Percentiles rank a stretch among this genome's conserved stretches.
Evolutionary conservation across 92 coral and sea anemone species (phyloP).

Genomic region (Pocillopora meandrina): DNA sequence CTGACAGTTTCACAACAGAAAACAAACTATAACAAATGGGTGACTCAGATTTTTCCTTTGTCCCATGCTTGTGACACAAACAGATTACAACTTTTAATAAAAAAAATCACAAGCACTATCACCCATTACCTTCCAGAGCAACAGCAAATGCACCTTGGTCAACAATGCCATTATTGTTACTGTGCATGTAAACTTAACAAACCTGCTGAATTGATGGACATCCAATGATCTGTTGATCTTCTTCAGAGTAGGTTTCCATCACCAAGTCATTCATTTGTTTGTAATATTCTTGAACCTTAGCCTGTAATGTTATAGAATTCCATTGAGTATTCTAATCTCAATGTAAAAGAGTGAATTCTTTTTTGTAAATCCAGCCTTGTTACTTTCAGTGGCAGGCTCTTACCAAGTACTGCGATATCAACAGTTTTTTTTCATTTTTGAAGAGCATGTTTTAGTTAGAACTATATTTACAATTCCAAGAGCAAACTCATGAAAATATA

Average conservation of each 20-base stretch:
- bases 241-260: conserved; percentile 78
- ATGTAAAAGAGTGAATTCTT: not conserved
- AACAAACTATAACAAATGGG: no score
- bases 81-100: not conserved
- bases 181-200: not conserved
- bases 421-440: no score
- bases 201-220: conserved; percentile 99
- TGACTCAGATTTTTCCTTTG: not conserved
- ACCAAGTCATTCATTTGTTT: conserved; percentile 92
- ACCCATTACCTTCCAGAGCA: no score
- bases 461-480: no score
- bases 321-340: not conserved
- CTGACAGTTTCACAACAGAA: no score
- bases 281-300: conserved; percentile 93
- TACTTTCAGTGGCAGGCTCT: no score
- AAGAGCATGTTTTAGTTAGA: no score
- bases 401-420: no score
- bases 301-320: conserved; percentile 46
- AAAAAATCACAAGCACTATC: no score
- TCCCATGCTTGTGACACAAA: not conserved
- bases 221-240: conserved; percentile 93
- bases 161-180: not conserved
- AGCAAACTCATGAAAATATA: no score
- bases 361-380: no score
- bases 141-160: not conserved